Base-by-base conservation (phyloP, 2,888 invertebrate genomes). In the Cataglyphis livida region DNA sequence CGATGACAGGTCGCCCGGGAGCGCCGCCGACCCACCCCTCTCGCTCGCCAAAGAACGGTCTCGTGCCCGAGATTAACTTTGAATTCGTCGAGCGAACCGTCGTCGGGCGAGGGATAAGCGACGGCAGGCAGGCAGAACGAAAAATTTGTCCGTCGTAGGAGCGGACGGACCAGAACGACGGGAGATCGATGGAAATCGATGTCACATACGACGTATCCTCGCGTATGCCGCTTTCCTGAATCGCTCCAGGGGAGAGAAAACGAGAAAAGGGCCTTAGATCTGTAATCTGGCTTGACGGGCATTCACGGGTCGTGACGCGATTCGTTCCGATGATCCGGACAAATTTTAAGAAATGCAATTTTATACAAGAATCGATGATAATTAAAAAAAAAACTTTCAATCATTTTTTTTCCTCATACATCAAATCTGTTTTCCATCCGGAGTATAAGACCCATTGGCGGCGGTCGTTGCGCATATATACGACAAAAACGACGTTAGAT, bases 1-100 rank as follows among this genome's bases (percentile, higher is more conserved):
- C 92, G 91, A 92, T 93, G 92, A 93, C 92, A 93, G 92, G 91
- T 92, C 91, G 89, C 92, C 88, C 89, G 88, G 82, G 87, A 87
- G 86, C 83, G 83, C 84, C 81, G 84, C 76, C 88, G 66, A 62
- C 82, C 75, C 83, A 68, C 84, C 85, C 79, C 82, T 65, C 76
- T 76, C 82, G 44, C 82, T 68, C 68, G 73, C 81, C 66, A 68
- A 83, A 84, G 86, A 89, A 89, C 89, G 85, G 90, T 84, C 91
- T 88, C 91, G 91, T 90, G 89, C 83, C 91, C 87, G 85, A 93
- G 92, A 92, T 91, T 92, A 92, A 92, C 91, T 91, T 89, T 88
- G 90, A 91, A 92, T 91, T 88, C 90, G 87, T 84, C 86, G 83
- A 83, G 71, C 81, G 73, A 59, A 82, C 79, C 76, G 75, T 76